Base-by-base conservation (phyloP, 2,113 vertebrate genomes). In the Lynx canadensis region DNA sequence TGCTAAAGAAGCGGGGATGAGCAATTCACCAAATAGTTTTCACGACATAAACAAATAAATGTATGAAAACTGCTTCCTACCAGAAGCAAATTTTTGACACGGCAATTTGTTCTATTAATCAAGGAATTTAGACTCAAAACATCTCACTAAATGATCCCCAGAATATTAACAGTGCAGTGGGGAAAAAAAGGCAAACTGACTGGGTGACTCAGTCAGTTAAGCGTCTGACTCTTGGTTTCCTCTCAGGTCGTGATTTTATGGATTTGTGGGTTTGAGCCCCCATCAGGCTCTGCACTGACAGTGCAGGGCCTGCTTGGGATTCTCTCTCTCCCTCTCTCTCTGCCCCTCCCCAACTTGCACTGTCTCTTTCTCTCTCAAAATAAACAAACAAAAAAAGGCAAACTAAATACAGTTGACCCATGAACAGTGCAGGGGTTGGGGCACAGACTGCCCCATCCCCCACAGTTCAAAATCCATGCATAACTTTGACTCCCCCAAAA, bases 61-160 rank as follows among this genome's bases (percentile, higher is more conserved):
- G 52, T 4, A 21, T 1, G 50, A 36, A 95, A 96, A 93, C 36
- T 73, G 78, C 69, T 94, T 93, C n/a, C 63, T 86, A 81, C 7
- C 23, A 76, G 38, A 25, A 96, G 41, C 92, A 97, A 89, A 92
- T 50, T 82, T 60, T 21, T 81, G 41, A 91, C 78, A 52, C 57
- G 69, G 79, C 60, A 90, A 69, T 63, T 69, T 85, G 36, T 60
- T 92, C 50, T 95, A n/a, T 76, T 94, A 94, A 93, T 92, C 63
- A 87, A 85, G n/a, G 33, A 78, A 95, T 94, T 86, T 33, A 93
- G 63, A 83, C 33, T 97, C 83, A 94, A 93, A 97, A 82, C 3
- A 45, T 85, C 50, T 91, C 89, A 73, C 45, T 91, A 95, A 85
- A 87, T 57, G 48, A 95, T 89, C 60, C 23, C 60, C 8, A 96